Evolutionary conservation across 2,113 vertebrate genomes (phyloP).

Genomic region (Pelecanoides urinatrix): DNA sequence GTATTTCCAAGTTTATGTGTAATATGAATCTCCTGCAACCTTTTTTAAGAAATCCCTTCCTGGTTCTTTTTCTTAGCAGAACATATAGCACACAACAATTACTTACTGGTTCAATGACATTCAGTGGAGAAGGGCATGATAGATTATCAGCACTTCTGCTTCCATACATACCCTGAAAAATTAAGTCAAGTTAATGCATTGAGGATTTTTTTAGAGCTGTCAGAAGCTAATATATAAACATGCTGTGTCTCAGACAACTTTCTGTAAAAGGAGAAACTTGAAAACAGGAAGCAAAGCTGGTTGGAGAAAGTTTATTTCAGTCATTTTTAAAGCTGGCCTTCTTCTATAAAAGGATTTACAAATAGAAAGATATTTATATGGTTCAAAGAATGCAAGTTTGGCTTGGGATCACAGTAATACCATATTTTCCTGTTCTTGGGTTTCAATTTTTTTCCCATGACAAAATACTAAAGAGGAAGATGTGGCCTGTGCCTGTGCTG

Average conservation of each 20-base stretch:
- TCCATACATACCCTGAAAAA: conserved; percentile 80
- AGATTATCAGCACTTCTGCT: conserved; percentile 84
- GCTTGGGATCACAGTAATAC: not conserved
- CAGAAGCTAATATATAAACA: not conserved
- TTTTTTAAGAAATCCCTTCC: not conserved
- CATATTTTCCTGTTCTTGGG: not conserved
- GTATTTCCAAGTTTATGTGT: not conserved
- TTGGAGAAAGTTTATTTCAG: conserved; percentile 20
- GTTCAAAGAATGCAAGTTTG: conserved; percentile 2
- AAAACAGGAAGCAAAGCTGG: conserved; percentile 1
- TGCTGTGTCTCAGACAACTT: not conserved
- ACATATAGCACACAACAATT: not conserved
- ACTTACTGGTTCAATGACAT: conserved; percentile 92
- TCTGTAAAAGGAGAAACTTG: not conserved
- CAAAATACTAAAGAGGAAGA: conserved; percentile 19
- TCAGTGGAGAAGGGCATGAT: conserved; percentile 81
- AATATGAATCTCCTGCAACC: not conserved
- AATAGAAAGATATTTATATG: conserved; percentile 4
- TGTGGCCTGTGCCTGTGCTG: not conserved
- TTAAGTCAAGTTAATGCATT: not conserved
- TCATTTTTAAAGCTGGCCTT: not conserved
- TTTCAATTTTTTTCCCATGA: conserved; percentile 11
- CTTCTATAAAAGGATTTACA: conserved; percentile 38
- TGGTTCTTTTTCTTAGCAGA: not conserved
- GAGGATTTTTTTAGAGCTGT: not conserved